phyloP scores from a whole-genome alignment of 2,888 invertebrate species.

The Acleris emargana region DNA sequence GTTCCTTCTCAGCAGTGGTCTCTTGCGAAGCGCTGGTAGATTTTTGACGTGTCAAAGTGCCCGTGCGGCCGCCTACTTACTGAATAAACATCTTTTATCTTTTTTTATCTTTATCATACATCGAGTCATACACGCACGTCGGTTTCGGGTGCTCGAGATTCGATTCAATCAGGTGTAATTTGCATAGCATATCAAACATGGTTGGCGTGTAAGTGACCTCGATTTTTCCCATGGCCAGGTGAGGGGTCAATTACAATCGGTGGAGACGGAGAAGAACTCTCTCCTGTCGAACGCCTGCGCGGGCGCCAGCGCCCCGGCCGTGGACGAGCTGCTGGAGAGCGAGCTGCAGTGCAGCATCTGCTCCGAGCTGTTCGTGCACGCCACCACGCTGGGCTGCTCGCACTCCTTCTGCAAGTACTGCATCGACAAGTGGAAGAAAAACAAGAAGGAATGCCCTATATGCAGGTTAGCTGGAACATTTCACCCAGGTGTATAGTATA shows the following conservation, averaged over 20 bases:
- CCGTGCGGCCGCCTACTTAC: too few species aligned
- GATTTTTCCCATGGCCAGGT: slow-evolving; percentile 50
- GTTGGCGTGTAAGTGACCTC: too few species aligned
- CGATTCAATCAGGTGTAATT: too few species aligned
- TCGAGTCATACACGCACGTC: too few species aligned
- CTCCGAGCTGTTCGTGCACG: slow-evolving; percentile 85
- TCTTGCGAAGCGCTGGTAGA: too few species aligned
- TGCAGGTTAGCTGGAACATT: slow-evolving; percentile 83
- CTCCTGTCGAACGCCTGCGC: slow-evolving; percentile 48
- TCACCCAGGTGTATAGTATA: too few species aligned
- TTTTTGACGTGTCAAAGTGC: too few species aligned
- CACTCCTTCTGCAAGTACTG: slow-evolving; percentile 87
- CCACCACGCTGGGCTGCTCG: slow-evolving; percentile 85
- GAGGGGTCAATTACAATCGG: slow-evolving; percentile 57
- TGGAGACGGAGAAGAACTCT: slow-evolving; percentile 62
- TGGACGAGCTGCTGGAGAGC: slow-evolving; percentile 83
- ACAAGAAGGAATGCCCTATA: slow-evolving; percentile 85
- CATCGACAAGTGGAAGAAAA: slow-evolving; percentile 84
- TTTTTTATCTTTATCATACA: too few species aligned
- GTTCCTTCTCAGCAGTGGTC: too few species aligned
- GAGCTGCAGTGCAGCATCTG: slow-evolving; percentile 87
- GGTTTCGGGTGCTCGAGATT: too few species aligned
- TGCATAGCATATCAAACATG: too few species aligned
- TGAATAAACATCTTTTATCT: too few species aligned
- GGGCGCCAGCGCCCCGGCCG: slow-evolving; percentile 59